Evolutionary conservation across 2,888 invertebrate species (phyloP).

Genomic region (Pollenia angustigena): DNA sequence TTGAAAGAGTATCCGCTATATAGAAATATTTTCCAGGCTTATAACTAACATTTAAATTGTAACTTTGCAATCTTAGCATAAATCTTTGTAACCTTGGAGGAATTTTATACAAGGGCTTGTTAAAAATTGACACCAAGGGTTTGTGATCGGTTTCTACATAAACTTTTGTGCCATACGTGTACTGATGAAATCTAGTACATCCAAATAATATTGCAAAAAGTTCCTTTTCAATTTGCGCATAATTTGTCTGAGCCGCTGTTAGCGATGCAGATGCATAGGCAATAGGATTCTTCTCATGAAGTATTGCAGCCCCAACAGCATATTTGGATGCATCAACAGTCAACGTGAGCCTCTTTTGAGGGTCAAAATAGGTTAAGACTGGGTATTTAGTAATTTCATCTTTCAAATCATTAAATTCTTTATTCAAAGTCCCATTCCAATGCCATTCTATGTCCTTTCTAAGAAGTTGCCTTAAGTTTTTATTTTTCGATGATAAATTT

Average conservation of each 20-base stretch:
- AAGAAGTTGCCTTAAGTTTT: constrained; percentile 61
- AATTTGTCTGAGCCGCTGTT: constrained; percentile 49
- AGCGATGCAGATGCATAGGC: constrained; percentile 66
- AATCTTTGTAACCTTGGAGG: constrained; percentile 64
- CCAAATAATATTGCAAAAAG: constrained; percentile 68
- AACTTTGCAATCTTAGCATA: constrained; percentile 66
- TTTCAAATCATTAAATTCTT: constrained; percentile 33
- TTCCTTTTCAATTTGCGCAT: constrained; percentile 74
- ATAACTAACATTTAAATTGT: constrained; percentile 66
- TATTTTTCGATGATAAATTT: constrained; percentile 69
- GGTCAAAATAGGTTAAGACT: constrained; percentile 42
- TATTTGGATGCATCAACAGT: not conserved
- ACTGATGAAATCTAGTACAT: constrained; percentile 59
- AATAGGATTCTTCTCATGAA: constrained; percentile 17
- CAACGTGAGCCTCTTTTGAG: not conserved
- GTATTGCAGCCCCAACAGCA: too few relatives aligned
- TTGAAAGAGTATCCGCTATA: constrained; percentile 84
- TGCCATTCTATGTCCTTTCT: constrained; percentile 62
- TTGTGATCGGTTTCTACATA: constrained; percentile 61
- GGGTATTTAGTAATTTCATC: constrained; percentile 42
- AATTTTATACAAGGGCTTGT: constrained; percentile 65
- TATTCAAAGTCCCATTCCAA: constrained; percentile 56
- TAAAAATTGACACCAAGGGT: constrained; percentile 63
- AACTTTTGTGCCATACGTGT: constrained; percentile 64
- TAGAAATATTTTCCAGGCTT: constrained; percentile 70